phyloP scores from a whole-genome alignment of 2,113 vertebrate species.

The Ginglymostoma cirratum region DNA sequence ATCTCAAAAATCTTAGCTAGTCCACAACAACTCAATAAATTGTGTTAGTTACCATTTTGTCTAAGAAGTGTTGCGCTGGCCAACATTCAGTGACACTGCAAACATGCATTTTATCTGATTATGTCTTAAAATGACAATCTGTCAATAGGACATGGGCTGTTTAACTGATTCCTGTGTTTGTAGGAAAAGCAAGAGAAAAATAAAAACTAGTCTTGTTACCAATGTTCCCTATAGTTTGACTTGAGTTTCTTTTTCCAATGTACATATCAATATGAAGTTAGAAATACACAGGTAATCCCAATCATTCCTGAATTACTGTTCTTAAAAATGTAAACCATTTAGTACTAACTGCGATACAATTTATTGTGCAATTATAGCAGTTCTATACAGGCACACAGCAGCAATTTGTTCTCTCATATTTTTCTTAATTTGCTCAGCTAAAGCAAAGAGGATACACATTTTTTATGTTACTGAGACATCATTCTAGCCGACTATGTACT shows the following conservation, averaged over 20 bases:
- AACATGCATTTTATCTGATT: background rate
- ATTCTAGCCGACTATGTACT: background rate
- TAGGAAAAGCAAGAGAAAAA: background rate
- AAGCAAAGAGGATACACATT: background rate
- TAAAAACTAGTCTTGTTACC: background rate
- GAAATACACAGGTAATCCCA: background rate
- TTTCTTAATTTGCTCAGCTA: background rate
- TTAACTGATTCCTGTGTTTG: background rate
- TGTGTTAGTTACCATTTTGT: background rate
- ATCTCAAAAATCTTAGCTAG: background rate
- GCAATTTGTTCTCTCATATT: background rate
- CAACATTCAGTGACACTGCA: background rate
- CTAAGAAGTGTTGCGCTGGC: background rate
- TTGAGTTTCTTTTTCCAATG: background rate
- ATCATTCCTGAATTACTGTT: background rate
- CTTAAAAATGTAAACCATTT: background rate
- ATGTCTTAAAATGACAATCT: background rate
- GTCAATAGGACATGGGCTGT: background rate
- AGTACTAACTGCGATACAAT: background rate
- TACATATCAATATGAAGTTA: background rate
- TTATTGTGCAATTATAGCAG: background rate
- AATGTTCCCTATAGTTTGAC: background rate
- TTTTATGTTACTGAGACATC: background rate
- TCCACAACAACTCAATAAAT: background rate
- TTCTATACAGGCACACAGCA: background rate